Evolutionary conservation across 30 jellyfish, hydroid and myxozoan genomes (phyloP), one percentile per base, ranked within the genome.

Genomic region (Cassiopea andromeda): DNA sequence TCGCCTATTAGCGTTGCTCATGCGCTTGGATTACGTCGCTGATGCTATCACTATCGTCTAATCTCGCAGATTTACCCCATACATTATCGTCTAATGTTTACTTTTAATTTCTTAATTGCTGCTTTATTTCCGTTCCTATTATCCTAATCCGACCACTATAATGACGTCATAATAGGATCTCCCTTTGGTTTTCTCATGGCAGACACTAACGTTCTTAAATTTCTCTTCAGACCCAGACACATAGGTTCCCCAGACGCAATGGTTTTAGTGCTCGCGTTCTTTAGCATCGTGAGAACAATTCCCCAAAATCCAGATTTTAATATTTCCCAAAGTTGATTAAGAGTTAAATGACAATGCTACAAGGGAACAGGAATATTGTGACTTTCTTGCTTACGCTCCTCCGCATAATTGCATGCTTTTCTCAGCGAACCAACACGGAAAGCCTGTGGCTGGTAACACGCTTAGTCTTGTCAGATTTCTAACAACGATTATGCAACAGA

Each of bases 281-380:
- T 80, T 69, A 77, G 84, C 73, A 78, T 83, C 91, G 91, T 83
- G 91, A 84, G 91, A 83, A 83, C 75, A 70, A 73, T 69, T 71
- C 44, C 69, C 58, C 69, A 68, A 83, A 14, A 49, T 58, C 50
- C 10, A 1, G 79, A 44, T 69, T 70, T 83, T 68, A 10, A 16
- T 8, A 49, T 50, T 27, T 76, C 38, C 60, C 9, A 12, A 1
- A 49, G n/a, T 19, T 78, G 57, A 69, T 69, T 48, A 64, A 60
- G 70, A 83, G 48, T 69, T 78, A 48, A 83, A 83, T 69, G 16
- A 70, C 43, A 48, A 44, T 83, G 91, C 38, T 78, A 82, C 91
- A 43, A 14, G 67, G 49, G 79, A 17, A 70, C 79, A 70, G 27
- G 79, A 70, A 54, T 0, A 54, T 7, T 18, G 79, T 43, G 49